Conservation (phyloP, 2,797 vertebrate species). For the Dicrostonyx torquatus region DNA sequence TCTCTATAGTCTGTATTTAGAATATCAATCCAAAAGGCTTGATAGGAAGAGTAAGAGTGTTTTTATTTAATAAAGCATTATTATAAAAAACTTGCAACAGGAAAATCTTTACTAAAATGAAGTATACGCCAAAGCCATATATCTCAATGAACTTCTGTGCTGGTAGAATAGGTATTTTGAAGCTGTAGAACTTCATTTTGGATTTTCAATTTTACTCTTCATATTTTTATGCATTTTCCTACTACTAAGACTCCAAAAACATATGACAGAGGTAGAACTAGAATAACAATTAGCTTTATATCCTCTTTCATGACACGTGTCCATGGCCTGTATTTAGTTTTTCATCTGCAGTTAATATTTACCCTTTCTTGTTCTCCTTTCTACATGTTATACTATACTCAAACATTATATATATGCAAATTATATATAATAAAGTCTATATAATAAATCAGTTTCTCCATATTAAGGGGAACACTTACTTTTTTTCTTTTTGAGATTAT, state of each 20-base stretch:
- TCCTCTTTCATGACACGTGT: not conserved
- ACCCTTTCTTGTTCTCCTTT: not conserved
- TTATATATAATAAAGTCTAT: not conserved
- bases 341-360: not conserved
- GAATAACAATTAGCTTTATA: not conserved
- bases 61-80: not conserved
- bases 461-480: not conserved
- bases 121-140: not conserved
- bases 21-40: not conserved
- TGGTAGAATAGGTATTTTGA: not conserved
- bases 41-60: not conserved
- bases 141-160: not conserved
- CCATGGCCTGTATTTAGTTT: not conserved
- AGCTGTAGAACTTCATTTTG: not conserved
- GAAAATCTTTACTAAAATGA: not conserved
- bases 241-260: no score
- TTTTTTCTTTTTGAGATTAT: not conserved
- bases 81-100: not conserved
- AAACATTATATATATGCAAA: not conserved
- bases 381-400: not conserved
- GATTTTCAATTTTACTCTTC: not conserved
- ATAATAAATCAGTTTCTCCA: not conserved
- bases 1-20: not conserved
- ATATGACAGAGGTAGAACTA: not conserved
- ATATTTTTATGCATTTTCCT: not conserved